A percentile compares a stretch with the other conserved stretches of the same genome.
Evolutionary conservation across 2,113 vertebrate genomes (phyloP).

Genomic region (Beaufortia kweichowensis): DNA sequence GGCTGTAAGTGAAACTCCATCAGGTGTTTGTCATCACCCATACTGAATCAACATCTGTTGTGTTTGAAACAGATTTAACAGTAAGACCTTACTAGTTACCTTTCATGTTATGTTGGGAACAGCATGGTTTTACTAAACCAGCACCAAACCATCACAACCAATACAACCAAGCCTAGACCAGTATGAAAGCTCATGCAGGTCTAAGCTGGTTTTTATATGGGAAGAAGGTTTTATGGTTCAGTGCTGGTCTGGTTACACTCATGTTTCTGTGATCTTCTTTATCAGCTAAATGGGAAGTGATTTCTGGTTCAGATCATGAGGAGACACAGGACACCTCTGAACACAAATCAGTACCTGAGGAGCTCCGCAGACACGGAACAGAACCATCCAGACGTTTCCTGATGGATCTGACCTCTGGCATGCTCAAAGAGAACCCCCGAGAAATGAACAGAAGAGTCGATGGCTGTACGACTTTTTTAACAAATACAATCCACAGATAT

Average conservation of each 20-base stretch:
- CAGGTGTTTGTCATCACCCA: too few species aligned
- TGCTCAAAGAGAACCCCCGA: slow-evolving; percentile 56
- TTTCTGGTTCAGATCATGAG: not conserved
- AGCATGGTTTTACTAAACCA: too few species aligned
- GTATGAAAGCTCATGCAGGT: too few species aligned
- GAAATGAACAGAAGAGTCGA: slow-evolving; percentile 60
- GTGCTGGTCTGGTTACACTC: not conserved
- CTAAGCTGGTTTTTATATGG: too few species aligned
- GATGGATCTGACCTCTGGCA: slow-evolving; percentile 61
- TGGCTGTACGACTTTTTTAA: not conserved
- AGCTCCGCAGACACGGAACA: slow-evolving; percentile 58
- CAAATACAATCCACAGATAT: not conserved
- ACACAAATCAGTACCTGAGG: not conserved
- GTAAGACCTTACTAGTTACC: too few species aligned
- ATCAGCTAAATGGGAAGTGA: slow-evolving; percentile 16
- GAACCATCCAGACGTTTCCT: slow-evolving; percentile 64
- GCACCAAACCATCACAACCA: too few species aligned
- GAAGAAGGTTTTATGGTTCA: not conserved
- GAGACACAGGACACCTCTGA: not conserved
- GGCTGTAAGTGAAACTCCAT: slow-evolving; percentile 50
- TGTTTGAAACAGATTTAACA: too few species aligned
- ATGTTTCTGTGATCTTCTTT: not conserved
- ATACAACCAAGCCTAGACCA: too few species aligned
- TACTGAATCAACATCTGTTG: too few species aligned
- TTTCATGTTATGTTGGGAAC: too few species aligned